A percentile compares a stretch with the other conserved stretches of the same genome.
phyloP scores from a whole-genome alignment of 2,797 vertebrate genomes.

The Xiphorhynchus erythropygius region DNA sequence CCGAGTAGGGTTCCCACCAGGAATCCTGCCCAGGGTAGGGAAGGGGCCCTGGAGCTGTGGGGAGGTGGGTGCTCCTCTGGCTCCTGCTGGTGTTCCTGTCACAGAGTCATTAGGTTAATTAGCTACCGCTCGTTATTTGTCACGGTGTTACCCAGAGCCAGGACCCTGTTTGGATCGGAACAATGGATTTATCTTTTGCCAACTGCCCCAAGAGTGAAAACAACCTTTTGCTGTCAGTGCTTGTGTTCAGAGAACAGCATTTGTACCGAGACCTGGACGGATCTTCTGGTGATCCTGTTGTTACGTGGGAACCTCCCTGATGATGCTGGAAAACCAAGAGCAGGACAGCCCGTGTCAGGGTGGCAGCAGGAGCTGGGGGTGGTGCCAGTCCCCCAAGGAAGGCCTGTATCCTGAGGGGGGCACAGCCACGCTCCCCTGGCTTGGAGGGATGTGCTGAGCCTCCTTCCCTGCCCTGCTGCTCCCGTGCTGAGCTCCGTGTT shows the following conservation, averaged over 20 bases:
- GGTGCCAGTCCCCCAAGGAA: background rate
- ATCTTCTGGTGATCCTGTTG: background rate
- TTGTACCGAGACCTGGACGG: fast-evolving
- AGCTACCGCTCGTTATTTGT: background rate
- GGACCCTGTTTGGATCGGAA: background rate
- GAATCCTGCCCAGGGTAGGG: background rate
- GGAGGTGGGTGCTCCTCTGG: background rate
- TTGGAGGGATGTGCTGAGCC: fast-evolving
- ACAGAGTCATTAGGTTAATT: background rate
- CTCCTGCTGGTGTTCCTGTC: background rate
- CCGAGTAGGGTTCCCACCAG: fast-evolving
- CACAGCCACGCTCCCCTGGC: background rate
- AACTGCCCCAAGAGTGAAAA: background rate
- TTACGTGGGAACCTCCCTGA: background rate
- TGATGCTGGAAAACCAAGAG: fast-evolving
- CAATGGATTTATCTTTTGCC: background rate
- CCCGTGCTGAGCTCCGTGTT: background rate
- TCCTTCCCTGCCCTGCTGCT: background rate
- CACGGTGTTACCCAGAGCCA: background rate
- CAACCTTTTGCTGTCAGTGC: background rate
- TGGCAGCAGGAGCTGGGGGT: background rate
- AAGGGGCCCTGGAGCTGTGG: background rate
- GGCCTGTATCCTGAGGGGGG: background rate
- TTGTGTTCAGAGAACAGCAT: fast-evolving
- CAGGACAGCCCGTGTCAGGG: background rate